phyloP scores from a whole-genome alignment of 2,113 vertebrate species.

The Leptocoma aspasia region DNA sequence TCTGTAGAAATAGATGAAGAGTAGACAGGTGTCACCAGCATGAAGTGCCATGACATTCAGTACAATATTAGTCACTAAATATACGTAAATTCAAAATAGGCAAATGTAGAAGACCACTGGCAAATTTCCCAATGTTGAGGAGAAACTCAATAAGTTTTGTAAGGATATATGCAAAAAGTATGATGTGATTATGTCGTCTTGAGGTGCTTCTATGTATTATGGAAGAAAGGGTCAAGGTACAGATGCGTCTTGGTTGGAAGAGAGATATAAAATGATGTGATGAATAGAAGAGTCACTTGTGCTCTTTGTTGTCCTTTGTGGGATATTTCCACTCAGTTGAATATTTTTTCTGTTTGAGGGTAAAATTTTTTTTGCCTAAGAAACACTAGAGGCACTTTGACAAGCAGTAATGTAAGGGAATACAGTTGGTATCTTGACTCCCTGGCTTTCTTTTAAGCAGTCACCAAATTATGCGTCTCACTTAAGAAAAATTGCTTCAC shows the following conservation, averaged over 20 bases:
- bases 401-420: background rate
- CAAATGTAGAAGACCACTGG: background rate
- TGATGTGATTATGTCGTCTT: background rate
- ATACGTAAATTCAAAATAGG: background rate
- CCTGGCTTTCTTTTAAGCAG: background rate
- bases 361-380: background rate
- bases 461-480: background rate
- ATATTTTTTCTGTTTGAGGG: background rate
- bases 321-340: background rate
- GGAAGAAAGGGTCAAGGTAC: background rate
- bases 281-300: background rate
- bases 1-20: background rate
- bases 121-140: background rate
- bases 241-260: background rate
- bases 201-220: background rate
- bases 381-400: background rate
- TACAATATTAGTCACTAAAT: constrained; percentile 24
- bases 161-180: background rate
- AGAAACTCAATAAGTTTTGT: background rate
- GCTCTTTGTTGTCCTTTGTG: background rate
- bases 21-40: background rate
- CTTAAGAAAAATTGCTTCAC: background rate
- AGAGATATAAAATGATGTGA: background rate
- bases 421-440: background rate
- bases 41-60: constrained; percentile 7